phyloP scores from a whole-genome alignment of 2,888 invertebrate genomes.

The Xestia xanthographa region DNA sequence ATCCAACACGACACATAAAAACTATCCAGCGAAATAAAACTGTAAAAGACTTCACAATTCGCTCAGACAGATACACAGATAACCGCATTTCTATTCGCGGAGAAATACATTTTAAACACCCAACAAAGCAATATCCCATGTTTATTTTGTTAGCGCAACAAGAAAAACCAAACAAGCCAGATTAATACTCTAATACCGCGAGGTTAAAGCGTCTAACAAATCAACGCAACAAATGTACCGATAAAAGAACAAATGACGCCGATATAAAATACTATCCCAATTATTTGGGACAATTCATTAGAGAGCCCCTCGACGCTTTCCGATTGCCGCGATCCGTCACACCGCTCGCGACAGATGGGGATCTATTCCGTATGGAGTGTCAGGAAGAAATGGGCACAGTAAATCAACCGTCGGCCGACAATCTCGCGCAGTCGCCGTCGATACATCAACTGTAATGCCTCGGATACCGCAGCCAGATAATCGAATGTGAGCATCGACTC shows the following conservation, averaged over 20 bases:
- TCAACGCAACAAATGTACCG: slow-evolving; percentile 89
- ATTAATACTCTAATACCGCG: slow-evolving; percentile 79
- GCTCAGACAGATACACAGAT: slow-evolving; percentile 65
- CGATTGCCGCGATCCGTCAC: slow-evolving; percentile 88
- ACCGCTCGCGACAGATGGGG: slow-evolving; percentile 85
- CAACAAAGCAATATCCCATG: slow-evolving; percentile 51
- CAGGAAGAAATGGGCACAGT: slow-evolving; percentile 88
- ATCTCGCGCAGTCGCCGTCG: slow-evolving; percentile 88
- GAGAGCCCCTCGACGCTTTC: slow-evolving; percentile 85
- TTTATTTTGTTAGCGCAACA: slow-evolving; percentile 60
- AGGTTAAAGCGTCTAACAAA: slow-evolving; percentile 87
- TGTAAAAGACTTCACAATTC: slow-evolving; percentile 61
- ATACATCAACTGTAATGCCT: slow-evolving; percentile 90
- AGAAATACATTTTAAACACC: slow-evolving; percentile 56
- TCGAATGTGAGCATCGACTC: slow-evolving; percentile 90
- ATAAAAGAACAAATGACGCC: slow-evolving; percentile 88
- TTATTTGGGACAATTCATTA: slow-evolving; percentile 91
- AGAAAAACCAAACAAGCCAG: slow-evolving; percentile 69
- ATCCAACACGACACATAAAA: slow-evolving; percentile 66
- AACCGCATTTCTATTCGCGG: slow-evolving; percentile 61
- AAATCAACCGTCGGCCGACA: slow-evolving; percentile 89
- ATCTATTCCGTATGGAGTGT: slow-evolving; percentile 88
- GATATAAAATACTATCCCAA: slow-evolving; percentile 90
- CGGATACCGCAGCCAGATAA: slow-evolving; percentile 90
- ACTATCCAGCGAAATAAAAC: slow-evolving; percentile 67